Percentiles rank a stretch among this genome's conserved stretches.
phyloP scores from a whole-genome alignment of 2,113 vertebrate genomes.

The Archocentrus centrarchus region DNA sequence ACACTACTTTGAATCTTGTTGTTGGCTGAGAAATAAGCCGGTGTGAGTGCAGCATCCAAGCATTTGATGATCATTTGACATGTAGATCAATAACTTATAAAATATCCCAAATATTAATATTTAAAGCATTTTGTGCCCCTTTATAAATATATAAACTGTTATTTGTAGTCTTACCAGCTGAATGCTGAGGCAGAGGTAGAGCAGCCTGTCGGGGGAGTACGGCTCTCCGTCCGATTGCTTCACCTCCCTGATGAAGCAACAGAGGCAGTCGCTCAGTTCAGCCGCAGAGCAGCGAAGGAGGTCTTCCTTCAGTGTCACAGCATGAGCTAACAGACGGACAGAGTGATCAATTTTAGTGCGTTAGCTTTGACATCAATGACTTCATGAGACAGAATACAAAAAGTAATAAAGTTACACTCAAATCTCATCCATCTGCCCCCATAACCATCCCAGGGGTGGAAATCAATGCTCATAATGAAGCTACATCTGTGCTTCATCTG shows the following conservation, averaged over 20 bases:
- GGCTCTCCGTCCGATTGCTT: slow-evolving; percentile 84
- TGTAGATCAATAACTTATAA: no score
- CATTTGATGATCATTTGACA: no score
- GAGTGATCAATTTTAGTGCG: neutral
- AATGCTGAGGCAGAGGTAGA: slow-evolving; percentile 95
- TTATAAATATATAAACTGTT: rapidly evolving
- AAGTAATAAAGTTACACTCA: neutral
- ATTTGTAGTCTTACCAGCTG: slow-evolving; percentile 85
- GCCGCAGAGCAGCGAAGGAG: slow-evolving; percentile 87
- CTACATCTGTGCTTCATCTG: no score
- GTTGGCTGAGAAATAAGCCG: no score
- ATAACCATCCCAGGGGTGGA: no score
- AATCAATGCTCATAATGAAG: no score
- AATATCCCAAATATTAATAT: no score
- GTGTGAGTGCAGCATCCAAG: no score
- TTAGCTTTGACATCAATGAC: rapidly evolving
- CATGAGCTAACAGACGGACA: slow-evolving; percentile 73
- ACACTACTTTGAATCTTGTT: no score
- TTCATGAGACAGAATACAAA: rapidly evolving
- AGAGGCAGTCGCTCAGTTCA: slow-evolving; percentile 90
- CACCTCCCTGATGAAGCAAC: slow-evolving; percentile 88
- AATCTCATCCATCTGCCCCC: neutral
- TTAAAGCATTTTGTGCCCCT: no score
- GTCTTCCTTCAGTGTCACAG: slow-evolving; percentile 86
- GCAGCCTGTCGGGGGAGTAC: slow-evolving; percentile 88